Evolutionary conservation across 2,888 invertebrate species (phyloP).

Genomic region (Caenorhabditis sp.): DNA sequence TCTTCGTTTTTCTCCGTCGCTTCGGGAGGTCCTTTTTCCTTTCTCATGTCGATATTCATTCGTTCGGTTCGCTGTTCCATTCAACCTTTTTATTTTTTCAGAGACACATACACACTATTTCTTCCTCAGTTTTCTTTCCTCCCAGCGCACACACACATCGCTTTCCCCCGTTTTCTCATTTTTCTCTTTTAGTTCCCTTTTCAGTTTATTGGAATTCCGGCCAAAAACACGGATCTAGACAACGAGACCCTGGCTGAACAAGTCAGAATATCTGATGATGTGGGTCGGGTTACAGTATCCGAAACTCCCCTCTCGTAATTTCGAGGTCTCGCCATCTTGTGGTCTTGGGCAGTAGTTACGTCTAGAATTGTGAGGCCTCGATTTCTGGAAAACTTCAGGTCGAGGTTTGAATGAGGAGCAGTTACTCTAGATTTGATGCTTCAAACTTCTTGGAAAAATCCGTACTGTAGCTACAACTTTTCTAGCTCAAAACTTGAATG

Average conservation of each 20-base stretch:
- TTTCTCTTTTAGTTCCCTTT: slow-evolving; percentile 44
- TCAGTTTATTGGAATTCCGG: slow-evolving; percentile 50
- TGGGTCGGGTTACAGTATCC: background rate
- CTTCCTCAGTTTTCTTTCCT: slow-evolving; percentile 28
- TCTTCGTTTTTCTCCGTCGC: slow-evolving; percentile 24
- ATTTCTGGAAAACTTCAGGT: too few relatives aligned
- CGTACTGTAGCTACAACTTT: too few relatives aligned
- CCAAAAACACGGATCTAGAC: slow-evolving; percentile 16
- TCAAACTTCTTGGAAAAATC: too few relatives aligned
- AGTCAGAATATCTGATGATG: slow-evolving; percentile 2
- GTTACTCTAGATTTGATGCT: too few relatives aligned
- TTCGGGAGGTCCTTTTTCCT: slow-evolving; percentile 53
- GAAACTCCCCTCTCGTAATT: background rate
- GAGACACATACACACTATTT: slow-evolving; percentile 28
- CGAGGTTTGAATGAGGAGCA: too few relatives aligned
- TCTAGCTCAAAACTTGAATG: too few relatives aligned
- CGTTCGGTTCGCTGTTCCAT: slow-evolving; percentile 55
- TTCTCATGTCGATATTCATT: slow-evolving; percentile 56
- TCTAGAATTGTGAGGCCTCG: too few relatives aligned
- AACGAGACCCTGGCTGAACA: background rate
- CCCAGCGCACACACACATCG: slow-evolving; percentile 9
- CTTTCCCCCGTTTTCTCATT: slow-evolving; percentile 44
- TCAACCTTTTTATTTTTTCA: slow-evolving; percentile 48
- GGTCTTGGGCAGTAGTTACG: too few relatives aligned
- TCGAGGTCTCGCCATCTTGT: too few relatives aligned